A percentile compares a stretch with the other conserved stretches of the same genome.
Evolutionary conservation across 2,797 vertebrate species (phyloP).

Genomic region (Odontamblyopus rebecca): DNA sequence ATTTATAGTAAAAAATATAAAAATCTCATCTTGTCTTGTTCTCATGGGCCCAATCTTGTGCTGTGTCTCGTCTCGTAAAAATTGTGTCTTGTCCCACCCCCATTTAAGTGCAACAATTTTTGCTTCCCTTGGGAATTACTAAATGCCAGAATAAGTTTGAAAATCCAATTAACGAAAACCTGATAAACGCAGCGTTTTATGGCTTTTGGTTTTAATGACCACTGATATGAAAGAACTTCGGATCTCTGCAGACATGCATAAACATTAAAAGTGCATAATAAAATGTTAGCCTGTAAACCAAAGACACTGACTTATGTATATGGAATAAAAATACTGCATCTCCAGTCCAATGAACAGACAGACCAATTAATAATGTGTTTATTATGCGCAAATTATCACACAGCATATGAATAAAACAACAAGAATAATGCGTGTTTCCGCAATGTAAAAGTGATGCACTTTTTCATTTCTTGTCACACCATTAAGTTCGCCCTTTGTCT

Average conservation of each 20-base stretch:
- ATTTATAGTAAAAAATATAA: no score
- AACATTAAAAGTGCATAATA: constrained; percentile 40
- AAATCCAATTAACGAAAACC: no score
- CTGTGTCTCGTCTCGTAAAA: no score
- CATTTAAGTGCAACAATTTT: no score
- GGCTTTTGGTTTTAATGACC: constrained; percentile 14
- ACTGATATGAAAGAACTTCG: constrained; percentile 27
- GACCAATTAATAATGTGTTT: constrained; percentile 23
- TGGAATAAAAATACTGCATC: background rate
- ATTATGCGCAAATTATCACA: background rate
- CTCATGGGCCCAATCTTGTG: no score
- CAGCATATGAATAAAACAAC: constrained; percentile 1
- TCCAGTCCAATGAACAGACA: background rate
- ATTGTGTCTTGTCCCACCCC: no score
- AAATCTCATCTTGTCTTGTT: no score
- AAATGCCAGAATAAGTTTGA: no score
- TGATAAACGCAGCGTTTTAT: no score
- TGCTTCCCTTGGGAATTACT: no score
- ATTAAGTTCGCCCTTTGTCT: background rate
- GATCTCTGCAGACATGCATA: constrained; percentile 26
- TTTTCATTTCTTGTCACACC: background rate
- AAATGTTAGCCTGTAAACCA: constrained; percentile 13
- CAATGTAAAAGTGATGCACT: background rate
- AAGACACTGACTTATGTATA: constrained; percentile 12
- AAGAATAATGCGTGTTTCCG: background rate